Evolutionary conservation across 2,888 invertebrate genomes (phyloP), one percentile per base, ranked within the genome.

Genomic region (Sericinus montela): DNA sequence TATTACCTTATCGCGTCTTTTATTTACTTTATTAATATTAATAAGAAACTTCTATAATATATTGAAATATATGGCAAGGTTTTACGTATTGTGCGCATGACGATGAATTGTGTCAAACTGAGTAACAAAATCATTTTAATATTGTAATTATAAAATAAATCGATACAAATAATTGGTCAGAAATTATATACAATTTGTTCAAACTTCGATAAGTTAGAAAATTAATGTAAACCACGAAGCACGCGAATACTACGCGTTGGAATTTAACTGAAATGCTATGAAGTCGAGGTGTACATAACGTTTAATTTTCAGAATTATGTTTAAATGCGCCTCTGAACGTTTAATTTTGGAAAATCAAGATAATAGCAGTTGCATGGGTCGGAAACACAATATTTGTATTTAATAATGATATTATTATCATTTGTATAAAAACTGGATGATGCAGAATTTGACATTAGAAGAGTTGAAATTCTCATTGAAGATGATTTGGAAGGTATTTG

Each of bases 401-500:
- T 11, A 49, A 45, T 40, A 29, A 49, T 36, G 23, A 45, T 40
- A 30, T 36, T 40, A 49, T 36, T 40, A 49, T 29, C 34, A 35
- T 35, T 16, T 34, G 34, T 47, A 52, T 52, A 52, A 44, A 48
- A 47, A 40, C 38, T 40, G 23, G 13, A 14, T 15, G 39, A 52
- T 35, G 23, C 30, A 29, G 10, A 14, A 13, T 36, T 45, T 49
- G 49, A 45, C 40, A 49, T 40, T 29, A 49, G 49, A 45, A 45
- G 40, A 40, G 15, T 23, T 40, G 9, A 38, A 40, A 36, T 13
- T 35, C 13, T 35, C 23, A 35, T 13, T 28, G 35, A 49, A 48
- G 48, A 60, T 62, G 58, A 48, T 57, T 56, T 57, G 51, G 53
- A 58, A 61, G 59, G 60, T 59, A 56, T 13, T 32, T 14, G 30